Evolutionary conservation across 2,888 invertebrate species (phyloP).

Genomic region (Macropis europaea): DNA sequence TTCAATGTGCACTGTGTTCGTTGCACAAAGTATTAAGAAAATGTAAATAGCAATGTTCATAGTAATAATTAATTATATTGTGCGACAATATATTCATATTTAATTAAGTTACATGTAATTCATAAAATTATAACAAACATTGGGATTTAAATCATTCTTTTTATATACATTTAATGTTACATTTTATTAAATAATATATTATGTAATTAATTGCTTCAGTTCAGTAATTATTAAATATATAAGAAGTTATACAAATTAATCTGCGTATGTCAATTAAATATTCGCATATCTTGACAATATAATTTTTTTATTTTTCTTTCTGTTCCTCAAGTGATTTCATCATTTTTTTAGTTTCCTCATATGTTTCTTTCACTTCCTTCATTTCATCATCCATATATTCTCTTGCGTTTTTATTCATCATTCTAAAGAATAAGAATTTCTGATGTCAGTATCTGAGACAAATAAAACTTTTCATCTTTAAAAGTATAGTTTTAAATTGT

Average conservation of each 20-base stretch:
- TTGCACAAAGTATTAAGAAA: constrained; percentile 24
- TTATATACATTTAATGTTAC: constrained; percentile 8
- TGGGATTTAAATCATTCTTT: neutral
- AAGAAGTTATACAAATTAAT: constrained; percentile 4
- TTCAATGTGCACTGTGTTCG: too few relatives aligned
- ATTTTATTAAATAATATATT: constrained; percentile 5
- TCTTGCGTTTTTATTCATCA: accelerated
- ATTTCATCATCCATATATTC: accelerated
- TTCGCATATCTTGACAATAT: neutral
- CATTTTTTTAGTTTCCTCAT: neutral
- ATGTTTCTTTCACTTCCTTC: neutral
- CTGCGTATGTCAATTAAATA: neutral
- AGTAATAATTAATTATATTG: constrained; percentile 22
- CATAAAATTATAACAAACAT: neutral
- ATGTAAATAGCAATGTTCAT: constrained; percentile 36
- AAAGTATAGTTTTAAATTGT: neutral
- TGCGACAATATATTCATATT: constrained; percentile 2
- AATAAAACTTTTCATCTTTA: neutral
- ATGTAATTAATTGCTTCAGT: neutral
- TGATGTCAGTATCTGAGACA: neutral
- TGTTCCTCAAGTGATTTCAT: neutral
- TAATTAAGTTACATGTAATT: neutral
- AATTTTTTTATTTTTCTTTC: neutral
- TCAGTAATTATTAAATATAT: neutral
- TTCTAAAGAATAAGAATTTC: neutral